phyloP scores from a whole-genome alignment of 2,888 invertebrate genomes.

The Brenthis hecate region DNA sequence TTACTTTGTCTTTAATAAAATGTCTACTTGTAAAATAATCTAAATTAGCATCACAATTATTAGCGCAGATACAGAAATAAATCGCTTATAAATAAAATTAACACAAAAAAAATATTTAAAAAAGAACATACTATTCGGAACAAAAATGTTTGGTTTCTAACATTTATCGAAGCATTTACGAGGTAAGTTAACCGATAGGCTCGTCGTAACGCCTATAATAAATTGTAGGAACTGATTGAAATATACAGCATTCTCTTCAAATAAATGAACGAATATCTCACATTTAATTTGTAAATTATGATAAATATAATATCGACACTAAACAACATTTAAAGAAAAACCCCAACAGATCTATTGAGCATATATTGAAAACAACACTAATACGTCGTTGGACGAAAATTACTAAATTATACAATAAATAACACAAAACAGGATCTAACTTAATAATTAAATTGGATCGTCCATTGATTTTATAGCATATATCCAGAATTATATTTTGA shows the following conservation, averaged over 20 bases:
- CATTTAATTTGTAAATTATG: not conserved
- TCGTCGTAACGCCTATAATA: not conserved
- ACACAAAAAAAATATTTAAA: conserved; percentile 43
- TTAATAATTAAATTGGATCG: conserved; percentile 6
- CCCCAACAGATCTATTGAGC: conserved; percentile 4
- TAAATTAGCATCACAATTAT: conserved; percentile 79
- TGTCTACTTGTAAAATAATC: conserved; percentile 73
- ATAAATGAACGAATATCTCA: not conserved
- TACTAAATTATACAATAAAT: conserved; percentile 19
- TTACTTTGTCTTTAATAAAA: conserved; percentile 70
- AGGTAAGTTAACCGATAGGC: conserved; percentile 11
- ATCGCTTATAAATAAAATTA: conserved; percentile 55
- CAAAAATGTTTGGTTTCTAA: conserved; percentile 2
- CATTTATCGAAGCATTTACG: conserved; percentile 17
- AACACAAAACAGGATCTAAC: conserved; percentile 18
- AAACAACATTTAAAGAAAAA: conserved; percentile 15
- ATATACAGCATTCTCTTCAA: not conserved
- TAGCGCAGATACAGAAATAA: conserved; percentile 62
- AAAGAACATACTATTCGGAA: conserved; percentile 17
- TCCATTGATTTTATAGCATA: conserved; percentile 2
- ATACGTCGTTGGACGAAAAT: conserved; percentile 11
- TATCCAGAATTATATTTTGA: not conserved
- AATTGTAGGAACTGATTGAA: conserved; percentile 8
- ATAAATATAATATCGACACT: not conserved
- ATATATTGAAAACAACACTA: conserved; percentile 13